A percentile compares a stretch with the other conserved stretches of the same genome.
Conservation (phyloP, 2,888 invertebrate species). For the Andrena trimmerana region DNA sequence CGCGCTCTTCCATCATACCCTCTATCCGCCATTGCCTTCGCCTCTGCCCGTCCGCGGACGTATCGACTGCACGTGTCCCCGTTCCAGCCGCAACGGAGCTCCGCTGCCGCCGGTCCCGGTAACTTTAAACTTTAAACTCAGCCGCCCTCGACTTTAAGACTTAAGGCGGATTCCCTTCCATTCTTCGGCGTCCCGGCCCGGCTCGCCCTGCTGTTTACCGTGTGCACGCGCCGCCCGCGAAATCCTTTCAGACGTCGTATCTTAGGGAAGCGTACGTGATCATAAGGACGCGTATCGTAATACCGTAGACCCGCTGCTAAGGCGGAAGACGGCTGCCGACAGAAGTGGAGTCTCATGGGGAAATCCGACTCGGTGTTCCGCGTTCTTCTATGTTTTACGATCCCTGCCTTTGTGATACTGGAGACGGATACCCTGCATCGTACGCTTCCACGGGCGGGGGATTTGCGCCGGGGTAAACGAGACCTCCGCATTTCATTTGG, state of each 20-base stretch:
- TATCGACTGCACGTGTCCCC: constrained; percentile 50
- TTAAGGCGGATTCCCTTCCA: constrained; percentile 33
- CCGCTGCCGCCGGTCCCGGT: background rate
- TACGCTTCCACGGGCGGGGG: background rate
- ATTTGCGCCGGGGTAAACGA: constrained; percentile 19
- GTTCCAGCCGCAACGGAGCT: constrained; percentile 39
- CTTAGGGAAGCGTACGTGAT: constrained; percentile 37
- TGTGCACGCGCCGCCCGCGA: background rate
- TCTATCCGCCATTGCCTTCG: background rate
- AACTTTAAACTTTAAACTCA: constrained; percentile 27
- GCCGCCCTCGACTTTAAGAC: constrained; percentile 19
- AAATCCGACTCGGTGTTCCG: constrained; percentile 40
- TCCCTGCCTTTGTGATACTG: background rate
- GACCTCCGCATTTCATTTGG: constrained; percentile 28
- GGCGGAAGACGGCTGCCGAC: background rate
- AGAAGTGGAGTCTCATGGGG: constrained; percentile 31
- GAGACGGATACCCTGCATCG: background rate
- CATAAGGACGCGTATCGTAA: constrained; percentile 11
- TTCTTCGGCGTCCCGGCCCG: constrained; percentile 1
- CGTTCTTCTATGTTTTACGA: constrained; percentile 30
- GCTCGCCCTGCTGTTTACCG: constrained; percentile 18
- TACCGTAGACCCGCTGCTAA: background rate
- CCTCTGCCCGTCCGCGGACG: constrained; percentile 17
- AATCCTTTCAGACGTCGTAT: constrained; percentile 43
- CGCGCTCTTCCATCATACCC: constrained; percentile 9